These are phyloP conservation scores for Cantharis rufa DNA, from an alignment of 2,888 invertebrate species.

Conservation along the genomic window DNA sequence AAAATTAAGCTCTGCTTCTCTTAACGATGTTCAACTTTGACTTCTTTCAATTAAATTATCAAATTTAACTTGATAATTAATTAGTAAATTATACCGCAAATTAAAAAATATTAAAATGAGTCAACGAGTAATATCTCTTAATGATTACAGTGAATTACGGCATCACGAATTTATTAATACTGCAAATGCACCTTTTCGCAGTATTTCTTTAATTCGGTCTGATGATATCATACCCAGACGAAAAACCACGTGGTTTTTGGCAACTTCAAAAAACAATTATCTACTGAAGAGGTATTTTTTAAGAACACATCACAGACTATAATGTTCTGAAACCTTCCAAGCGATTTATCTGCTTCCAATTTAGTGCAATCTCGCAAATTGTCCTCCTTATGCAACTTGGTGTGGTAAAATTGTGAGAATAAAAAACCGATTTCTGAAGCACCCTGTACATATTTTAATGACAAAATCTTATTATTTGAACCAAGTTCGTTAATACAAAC, in stretches of 20 bases:
- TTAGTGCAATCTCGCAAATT: too few relatives aligned
- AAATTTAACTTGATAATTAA: neutral
- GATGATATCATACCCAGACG: neutral
- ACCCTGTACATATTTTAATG: neutral
- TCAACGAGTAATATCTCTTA: neutral
- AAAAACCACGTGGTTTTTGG: neutral
- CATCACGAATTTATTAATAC: neutral
- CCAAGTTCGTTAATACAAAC: neutral
- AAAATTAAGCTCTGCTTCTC: neutral
- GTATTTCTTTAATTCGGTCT: neutral
- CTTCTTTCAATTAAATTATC: neutral
- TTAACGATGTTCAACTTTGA: neutral
- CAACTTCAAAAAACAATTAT: too few relatives aligned
- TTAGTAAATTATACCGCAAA: neutral
- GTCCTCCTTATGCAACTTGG: too few relatives aligned
- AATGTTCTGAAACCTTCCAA: too few relatives aligned
- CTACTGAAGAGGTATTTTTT: too few relatives aligned
- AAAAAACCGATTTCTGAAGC: neutral
- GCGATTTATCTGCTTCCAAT: too few relatives aligned
- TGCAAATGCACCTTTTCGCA: neutral
- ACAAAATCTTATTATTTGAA: neutral
- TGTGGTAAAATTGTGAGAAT: neutral
- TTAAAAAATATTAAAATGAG: neutral
- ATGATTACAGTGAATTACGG: neutral
- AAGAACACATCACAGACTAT: too few relatives aligned